phyloP scores from a whole-genome alignment of 2,113 vertebrate genomes.

The Spheniscus mendiculus region DNA sequence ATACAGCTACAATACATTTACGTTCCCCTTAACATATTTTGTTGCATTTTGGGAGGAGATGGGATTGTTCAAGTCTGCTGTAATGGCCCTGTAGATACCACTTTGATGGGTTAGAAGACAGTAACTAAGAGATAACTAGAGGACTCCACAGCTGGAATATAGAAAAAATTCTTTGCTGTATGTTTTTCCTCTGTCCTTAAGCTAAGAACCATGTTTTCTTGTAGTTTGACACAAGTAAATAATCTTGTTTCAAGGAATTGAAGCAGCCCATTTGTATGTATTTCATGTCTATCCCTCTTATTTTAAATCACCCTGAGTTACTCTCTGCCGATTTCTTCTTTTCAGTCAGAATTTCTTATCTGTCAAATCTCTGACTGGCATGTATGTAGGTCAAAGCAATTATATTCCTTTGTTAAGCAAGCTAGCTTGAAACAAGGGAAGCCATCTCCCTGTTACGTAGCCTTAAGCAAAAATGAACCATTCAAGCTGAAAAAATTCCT shows the following conservation, averaged over 20 bases:
- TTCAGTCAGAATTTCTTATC: background rate
- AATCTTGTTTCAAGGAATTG: background rate
- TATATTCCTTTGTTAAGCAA: background rate
- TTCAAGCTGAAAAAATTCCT: background rate
- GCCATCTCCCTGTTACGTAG: background rate
- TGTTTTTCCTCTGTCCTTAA: background rate
- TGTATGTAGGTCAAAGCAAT: constrained; percentile 6
- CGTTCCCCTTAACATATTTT: background rate
- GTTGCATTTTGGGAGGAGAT: background rate
- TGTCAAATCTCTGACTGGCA: background rate
- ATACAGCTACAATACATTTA: background rate
- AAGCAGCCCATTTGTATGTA: background rate
- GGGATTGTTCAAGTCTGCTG: background rate
- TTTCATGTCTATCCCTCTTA: background rate
- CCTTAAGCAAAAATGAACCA: background rate
- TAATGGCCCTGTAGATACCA: background rate
- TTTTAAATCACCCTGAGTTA: background rate
- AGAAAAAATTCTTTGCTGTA: background rate
- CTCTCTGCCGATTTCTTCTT: background rate
- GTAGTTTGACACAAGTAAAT: background rate
- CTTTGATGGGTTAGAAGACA: background rate
- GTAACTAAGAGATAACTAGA: background rate
- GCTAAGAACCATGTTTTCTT: background rate
- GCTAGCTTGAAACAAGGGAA: background rate
- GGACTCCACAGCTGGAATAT: background rate